Percentiles rank a stretch among this genome's conserved stretches.
phyloP scores from a whole-genome alignment of 2,797 vertebrate species.

The Channa striata region DNA sequence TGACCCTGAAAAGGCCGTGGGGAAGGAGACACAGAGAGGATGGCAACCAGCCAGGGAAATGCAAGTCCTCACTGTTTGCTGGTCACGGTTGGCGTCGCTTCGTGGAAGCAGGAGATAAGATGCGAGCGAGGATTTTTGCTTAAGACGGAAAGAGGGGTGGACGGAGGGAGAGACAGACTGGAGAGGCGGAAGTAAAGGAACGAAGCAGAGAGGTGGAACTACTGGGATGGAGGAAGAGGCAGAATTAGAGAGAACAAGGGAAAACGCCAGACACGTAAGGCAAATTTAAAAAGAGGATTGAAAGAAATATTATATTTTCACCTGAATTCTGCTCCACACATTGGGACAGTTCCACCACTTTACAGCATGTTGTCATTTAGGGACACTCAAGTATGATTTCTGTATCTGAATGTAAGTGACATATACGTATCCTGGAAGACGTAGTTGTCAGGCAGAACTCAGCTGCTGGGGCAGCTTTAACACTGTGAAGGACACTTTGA shows the following conservation, averaged over 20 bases:
- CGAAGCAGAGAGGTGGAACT: conserved; percentile 35
- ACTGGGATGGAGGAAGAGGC: conserved; percentile 33
- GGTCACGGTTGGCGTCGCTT: conserved; percentile 70
- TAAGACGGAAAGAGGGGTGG: conserved; percentile 59
- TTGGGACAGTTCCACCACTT: not conserved
- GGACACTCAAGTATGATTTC: not conserved
- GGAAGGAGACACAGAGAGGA: conserved; percentile 46
- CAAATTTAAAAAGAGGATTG: conserved; percentile 30
- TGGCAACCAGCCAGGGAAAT: conserved; percentile 69
- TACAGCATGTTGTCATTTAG: not conserved
- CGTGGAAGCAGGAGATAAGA: conserved; percentile 80
- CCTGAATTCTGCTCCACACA: conserved; percentile 31
- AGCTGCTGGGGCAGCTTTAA: not conserved
- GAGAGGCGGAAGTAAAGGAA: conserved; percentile 35
- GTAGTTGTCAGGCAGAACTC: not conserved
- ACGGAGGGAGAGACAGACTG: conserved; percentile 26
- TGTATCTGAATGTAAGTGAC: not conserved
- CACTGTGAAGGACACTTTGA: not conserved
- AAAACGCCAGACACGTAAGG: conserved; percentile 16
- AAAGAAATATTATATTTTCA: too few relatives aligned
- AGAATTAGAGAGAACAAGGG: conserved; percentile 29
- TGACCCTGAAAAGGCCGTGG: conserved; percentile 44
- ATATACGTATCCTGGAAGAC: not conserved
- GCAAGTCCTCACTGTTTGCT: conserved; percentile 68
- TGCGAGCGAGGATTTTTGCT: conserved; percentile 69